Conservation (phyloP, 1,140 invertebrate genomes). For the Microvelia longipes region DNA sequence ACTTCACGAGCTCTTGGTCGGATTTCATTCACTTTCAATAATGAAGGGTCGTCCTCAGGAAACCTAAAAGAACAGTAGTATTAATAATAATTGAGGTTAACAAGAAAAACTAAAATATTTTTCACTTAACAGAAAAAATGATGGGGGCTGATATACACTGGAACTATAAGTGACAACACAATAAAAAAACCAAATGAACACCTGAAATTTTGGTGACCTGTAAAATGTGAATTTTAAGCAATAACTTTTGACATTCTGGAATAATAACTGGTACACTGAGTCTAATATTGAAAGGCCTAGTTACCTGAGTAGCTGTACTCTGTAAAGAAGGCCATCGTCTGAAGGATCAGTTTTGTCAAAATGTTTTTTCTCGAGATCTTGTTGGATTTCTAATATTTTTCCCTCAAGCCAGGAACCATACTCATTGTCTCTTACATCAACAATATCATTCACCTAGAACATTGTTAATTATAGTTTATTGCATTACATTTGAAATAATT, state of each 20-base stretch:
- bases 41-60: constrained; percentile 34
- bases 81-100: background rate
- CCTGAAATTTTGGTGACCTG: background rate
- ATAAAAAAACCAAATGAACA: background rate
- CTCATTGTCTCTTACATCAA: constrained; percentile 45
- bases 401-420: constrained; percentile 49
- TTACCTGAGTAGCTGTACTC: constrained; percentile 29
- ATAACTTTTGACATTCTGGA: too few species aligned
- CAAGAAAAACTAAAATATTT: background rate
- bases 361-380: background rate
- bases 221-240: background rate
- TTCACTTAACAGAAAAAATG: background rate
- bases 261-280: too few species aligned
- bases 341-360: background rate
- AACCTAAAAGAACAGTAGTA: constrained; percentile 24
- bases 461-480: constrained; percentile 1
- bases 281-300: too few species aligned
- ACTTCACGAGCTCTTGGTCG: constrained; percentile 45
- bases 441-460: constrained; percentile 43
- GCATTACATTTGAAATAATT: constrained; percentile 4
- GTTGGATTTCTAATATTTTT: constrained; percentile 33
- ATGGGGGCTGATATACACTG: background rate
- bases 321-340: constrained; percentile 30
- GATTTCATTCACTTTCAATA: constrained; percentile 33
- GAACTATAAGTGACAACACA: background rate